These are phyloP conservation scores for Micrastur ruficollis DNA, from an alignment of 2,797 vertebrate species.

Conservation along the genomic window DNA sequence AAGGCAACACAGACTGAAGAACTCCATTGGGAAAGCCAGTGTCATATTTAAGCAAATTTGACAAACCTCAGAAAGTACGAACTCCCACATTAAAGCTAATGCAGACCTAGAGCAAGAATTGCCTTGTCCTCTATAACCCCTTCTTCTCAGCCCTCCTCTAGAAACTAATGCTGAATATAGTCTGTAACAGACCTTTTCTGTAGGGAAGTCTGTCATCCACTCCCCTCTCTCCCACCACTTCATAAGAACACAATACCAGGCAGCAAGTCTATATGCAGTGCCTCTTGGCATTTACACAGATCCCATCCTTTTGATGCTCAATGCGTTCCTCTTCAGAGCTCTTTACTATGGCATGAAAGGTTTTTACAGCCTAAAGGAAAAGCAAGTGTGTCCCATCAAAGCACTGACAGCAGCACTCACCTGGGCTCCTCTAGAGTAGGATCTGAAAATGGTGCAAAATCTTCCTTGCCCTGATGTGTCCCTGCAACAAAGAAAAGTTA, in stretches of 20 bases:
- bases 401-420: slow-evolving; percentile 69
- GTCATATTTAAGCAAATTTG: not conserved
- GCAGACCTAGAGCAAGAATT: not conserved
- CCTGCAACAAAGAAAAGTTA: slow-evolving; percentile 76
- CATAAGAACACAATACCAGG: not conserved
- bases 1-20: not conserved
- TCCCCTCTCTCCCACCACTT: not conserved
- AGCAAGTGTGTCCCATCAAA: not conserved
- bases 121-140: not conserved
- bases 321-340: not conserved
- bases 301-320: not conserved
- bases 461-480: slow-evolving; percentile 97
- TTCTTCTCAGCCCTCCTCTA: not conserved
- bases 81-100: not conserved
- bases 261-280: not conserved
- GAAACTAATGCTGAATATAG: not conserved
- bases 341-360: not conserved
- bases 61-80: not conserved
- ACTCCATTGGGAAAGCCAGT: slow-evolving; percentile 6
- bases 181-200: not conserved
- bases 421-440: slow-evolving; percentile 97
- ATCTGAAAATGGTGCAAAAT: slow-evolving; percentile 98
- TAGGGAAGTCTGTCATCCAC: not conserved
- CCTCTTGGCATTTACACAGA: not conserved
- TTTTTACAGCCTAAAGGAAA: not conserved